phyloP scores from a whole-genome alignment of 2,888 invertebrate genomes.

The Nomada hirtipes region DNA sequence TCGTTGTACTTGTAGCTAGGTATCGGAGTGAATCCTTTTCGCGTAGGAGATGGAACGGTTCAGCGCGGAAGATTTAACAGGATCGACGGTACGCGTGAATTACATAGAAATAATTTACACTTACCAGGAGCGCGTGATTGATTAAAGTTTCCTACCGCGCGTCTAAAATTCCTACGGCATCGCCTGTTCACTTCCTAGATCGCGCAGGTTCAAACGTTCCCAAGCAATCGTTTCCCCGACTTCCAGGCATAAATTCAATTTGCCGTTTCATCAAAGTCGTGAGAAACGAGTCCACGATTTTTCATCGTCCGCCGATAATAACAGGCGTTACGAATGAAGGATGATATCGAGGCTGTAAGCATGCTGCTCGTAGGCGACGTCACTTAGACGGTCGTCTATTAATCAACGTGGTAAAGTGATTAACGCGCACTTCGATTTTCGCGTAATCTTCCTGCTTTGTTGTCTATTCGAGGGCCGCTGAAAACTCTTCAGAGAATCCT shows the following conservation, averaged over 20 bases:
- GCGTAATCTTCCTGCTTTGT: conserved; percentile 18
- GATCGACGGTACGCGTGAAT: no score
- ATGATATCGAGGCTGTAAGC: conserved; percentile 38
- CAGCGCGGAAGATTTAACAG: no score
- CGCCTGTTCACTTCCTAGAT: background rate
- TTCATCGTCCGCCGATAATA: conserved; percentile 34
- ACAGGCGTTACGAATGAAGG: conserved; percentile 39
- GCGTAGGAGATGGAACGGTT: no score
- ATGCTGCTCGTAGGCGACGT: conserved; percentile 42
- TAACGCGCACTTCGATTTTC: conserved; percentile 42
- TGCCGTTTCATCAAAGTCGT: conserved; percentile 13
- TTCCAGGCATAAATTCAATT: conserved; percentile 14
- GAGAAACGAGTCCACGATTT: conserved; percentile 20
- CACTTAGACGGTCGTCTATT: conserved; percentile 31
- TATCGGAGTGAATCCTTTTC: background rate
- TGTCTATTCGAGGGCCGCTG: conserved; percentile 22
- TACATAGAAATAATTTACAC: no score
- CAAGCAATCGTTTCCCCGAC: background rate
- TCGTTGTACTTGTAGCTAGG: no score
- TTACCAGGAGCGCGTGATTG: no score
- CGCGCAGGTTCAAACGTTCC: background rate
- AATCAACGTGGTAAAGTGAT: conserved; percentile 49
- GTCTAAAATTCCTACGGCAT: background rate
- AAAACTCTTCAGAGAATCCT: background rate
- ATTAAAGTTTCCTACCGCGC: no score